phyloP scores from a whole-genome alignment of 2,888 invertebrate genomes.

The Philereme transversata region DNA sequence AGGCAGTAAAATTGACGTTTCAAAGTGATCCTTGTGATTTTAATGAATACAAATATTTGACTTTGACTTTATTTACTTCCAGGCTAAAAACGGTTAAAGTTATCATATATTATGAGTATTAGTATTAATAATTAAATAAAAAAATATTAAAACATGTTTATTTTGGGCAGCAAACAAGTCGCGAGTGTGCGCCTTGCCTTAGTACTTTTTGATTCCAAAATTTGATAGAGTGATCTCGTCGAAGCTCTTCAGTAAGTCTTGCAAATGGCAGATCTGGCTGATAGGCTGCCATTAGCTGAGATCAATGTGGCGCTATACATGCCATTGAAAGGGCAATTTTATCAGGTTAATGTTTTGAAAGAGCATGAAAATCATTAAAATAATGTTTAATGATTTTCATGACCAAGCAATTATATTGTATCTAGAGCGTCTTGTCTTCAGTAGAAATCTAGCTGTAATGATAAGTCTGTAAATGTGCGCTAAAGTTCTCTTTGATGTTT shows the following conservation, averaged over 20 bases:
- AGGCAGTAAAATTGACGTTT: no score
- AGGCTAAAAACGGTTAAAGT: no score
- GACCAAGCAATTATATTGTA: neutral
- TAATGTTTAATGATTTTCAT: neutral
- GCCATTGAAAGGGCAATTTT: conserved; percentile 18
- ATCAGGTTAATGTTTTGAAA: neutral
- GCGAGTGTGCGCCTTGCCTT: neutral
- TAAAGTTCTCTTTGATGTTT: no score
- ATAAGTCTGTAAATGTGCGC: no score
- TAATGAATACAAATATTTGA: no score
- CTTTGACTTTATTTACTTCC: no score
- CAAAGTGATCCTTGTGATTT: no score
- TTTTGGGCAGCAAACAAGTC: neutral
- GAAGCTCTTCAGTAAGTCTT: neutral
- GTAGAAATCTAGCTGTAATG: no score
- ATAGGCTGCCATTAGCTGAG: conserved; percentile 9
- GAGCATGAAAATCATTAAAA: neutral
- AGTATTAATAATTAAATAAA: no score
- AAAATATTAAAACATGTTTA: no score
- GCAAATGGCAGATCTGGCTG: conserved; percentile 10
- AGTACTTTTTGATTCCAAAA: conserved; percentile 4
- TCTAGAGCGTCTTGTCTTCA: neutral
- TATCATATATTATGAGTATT: no score
- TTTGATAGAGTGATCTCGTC: conserved; percentile 7
- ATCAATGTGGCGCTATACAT: conserved; percentile 7